Evolutionary conservation across 2,797 vertebrate species (phyloP).

Genomic region (Rhyacichthys aspro): DNA sequence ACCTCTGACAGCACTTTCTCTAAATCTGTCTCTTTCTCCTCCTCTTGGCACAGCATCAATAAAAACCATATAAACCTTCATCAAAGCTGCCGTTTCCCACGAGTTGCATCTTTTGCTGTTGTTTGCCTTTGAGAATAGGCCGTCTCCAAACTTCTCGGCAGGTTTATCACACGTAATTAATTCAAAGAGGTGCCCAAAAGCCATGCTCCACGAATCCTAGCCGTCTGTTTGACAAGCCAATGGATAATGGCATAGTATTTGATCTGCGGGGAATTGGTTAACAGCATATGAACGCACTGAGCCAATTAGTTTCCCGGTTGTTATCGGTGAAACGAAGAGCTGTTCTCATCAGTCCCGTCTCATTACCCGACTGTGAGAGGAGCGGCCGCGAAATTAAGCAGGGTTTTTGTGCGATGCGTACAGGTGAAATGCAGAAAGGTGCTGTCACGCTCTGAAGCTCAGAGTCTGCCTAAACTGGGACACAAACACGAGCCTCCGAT

Average conservation of each 20-base stretch:
- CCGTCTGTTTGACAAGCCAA: slow-evolving; percentile 40
- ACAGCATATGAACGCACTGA: slow-evolving; percentile 22
- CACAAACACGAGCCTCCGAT: slow-evolving; percentile 8
- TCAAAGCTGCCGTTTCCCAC: slow-evolving; percentile 50
- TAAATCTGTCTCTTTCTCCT: slow-evolving; percentile 29
- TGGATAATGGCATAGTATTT: slow-evolving; percentile 41
- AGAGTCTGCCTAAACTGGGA: slow-evolving; percentile 26
- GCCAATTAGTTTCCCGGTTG: slow-evolving; percentile 48
- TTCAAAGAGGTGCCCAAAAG: slow-evolving; percentile 27
- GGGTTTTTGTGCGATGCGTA: slow-evolving; percentile 21
- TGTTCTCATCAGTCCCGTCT: slow-evolving; percentile 43
- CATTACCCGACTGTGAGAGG: slow-evolving; percentile 41
- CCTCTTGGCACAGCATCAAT: slow-evolving; percentile 47
- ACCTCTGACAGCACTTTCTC: slow-evolving; percentile 54
- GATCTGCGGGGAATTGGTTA: slow-evolving; percentile 43
- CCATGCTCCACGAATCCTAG: slow-evolving; percentile 27
- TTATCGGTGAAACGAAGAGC: slow-evolving; percentile 20
- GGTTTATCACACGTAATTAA: slow-evolving; percentile 50
- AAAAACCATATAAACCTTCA: slow-evolving; percentile 46
- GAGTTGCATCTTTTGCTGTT: slow-evolving; percentile 30
- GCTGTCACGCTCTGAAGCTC: slow-evolving; percentile 27
- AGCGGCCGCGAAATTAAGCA: slow-evolving; percentile 42
- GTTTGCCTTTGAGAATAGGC: slow-evolving; percentile 48
- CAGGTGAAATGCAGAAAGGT: slow-evolving; percentile 38
- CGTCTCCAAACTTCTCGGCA: slow-evolving; percentile 37